Evolutionary conservation across 2,888 invertebrate species (phyloP).

Genomic region (Drosophila quasianomalipes): DNA sequence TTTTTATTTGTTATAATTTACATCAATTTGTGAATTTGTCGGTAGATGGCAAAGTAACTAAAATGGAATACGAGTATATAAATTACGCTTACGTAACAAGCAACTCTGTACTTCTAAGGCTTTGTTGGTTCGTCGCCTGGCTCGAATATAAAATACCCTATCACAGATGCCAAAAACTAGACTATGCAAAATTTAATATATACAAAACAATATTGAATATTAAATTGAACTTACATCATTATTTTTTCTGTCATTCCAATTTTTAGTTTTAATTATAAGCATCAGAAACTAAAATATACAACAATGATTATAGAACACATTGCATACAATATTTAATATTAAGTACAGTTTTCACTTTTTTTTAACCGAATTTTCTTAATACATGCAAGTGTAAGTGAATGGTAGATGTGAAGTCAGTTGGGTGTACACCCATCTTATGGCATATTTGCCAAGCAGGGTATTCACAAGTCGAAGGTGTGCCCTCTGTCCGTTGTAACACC

Average conservation of each 20-base stretch:
- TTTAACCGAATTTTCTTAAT: neutral
- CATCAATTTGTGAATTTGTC: conserved; percentile 19
- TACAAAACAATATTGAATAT: neutral
- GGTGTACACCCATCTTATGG: neutral
- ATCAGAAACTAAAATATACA: neutral
- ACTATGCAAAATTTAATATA: neutral
- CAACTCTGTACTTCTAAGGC: conserved; percentile 13
- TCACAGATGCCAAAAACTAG: neutral
- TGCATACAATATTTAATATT: neutral
- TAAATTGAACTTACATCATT: neutral
- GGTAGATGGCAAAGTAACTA: conserved; percentile 6
- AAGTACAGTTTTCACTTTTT: neutral
- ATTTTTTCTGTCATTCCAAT: neutral
- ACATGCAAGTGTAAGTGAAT: neutral
- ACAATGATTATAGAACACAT: neutral
- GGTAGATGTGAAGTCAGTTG: neutral
- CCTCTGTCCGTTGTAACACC: conserved; percentile 19
- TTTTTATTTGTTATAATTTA: conserved; percentile 6
- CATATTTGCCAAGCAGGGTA: conserved; percentile 12
- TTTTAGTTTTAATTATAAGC: neutral
- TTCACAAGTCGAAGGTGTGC: conserved; percentile 15
- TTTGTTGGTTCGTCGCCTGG: neutral
- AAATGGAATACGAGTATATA: conserved; percentile 48
- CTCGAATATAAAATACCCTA: conserved; percentile 16
- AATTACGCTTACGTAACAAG: conserved; percentile 31